Base-by-base conservation (phyloP, 2,113 vertebrate species). In the Excalfactoria chinensis region DNA sequence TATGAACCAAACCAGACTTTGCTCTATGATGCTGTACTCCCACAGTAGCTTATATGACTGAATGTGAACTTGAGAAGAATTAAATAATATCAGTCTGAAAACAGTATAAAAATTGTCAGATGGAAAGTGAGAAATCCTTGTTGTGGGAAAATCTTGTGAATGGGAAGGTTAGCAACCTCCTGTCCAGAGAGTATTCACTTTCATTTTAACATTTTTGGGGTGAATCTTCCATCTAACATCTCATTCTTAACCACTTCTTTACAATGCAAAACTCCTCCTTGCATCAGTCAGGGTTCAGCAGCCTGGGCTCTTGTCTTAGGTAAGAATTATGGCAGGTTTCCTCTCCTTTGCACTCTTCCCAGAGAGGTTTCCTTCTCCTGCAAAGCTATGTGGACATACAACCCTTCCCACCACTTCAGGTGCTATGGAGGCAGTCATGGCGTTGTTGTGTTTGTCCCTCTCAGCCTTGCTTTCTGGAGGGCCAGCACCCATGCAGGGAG, bases 381-480 rank as follows among this genome's bases (percentile, higher is more conserved):
- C 7, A 69, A 20, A 9, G 7, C 44, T 41, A 30, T 25, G 41
- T 0, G 4, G 34, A 60, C 34, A 58, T 1, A 1, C 20, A 41
- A 5, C 34, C 3, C 11, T 90, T 90, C 66, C 48, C 64, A 59
- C 7, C 25, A 22, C 16, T 9, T 13, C 4, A 11, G 53, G 7
- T 30, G 7, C 22, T 86, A 0, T 3, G 43, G 73, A 90, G 68
- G 55, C 34, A 28, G 46, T 7, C 1, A 1, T 30, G 55, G 63
- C 30, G 25, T 11, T 2, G 4, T 21, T 53, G 44, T 84, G 3
- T 70, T 49, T 56, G 35, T 72, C 84, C 69, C 74, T 32, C 41
- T 88, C 2, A 5, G 70, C 32, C 40, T 41, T 75, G 58, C 86
- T 84, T 62, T 84, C 63, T 84, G 81, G 62, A 81, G 84, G 55